Evolutionary conservation across 1,140 invertebrate genomes (phyloP).

Genomic region (Sesamia nonagrioides): DNA sequence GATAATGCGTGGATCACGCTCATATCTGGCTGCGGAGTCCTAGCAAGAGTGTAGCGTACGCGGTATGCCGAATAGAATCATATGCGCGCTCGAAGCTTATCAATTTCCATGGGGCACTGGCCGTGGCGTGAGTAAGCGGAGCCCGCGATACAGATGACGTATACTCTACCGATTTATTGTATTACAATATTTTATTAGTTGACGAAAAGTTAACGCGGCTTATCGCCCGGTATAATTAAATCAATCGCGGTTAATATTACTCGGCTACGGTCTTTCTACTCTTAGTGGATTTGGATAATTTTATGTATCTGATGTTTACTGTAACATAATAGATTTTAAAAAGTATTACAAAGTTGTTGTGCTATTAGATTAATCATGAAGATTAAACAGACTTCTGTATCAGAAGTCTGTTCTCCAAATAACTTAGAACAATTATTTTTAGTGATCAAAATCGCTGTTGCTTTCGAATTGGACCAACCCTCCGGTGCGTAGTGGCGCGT

Average conservation of each 20-base stretch:
- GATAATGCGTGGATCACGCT: slow-evolving; percentile 49
- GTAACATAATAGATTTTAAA: neutral
- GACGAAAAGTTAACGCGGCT: slow-evolving; percentile 9
- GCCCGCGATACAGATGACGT: slow-evolving; percentile 28
- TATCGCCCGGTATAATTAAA: slow-evolving; percentile 22
- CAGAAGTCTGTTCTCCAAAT: neutral
- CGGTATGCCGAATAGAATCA: slow-evolving; percentile 58
- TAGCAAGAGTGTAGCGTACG: slow-evolving; percentile 54
- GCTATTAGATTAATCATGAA: neutral
- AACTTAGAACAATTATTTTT: neutral
- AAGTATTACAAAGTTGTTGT: neutral
- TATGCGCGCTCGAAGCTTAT: slow-evolving; percentile 63
- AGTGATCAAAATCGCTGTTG: slow-evolving; percentile 40
- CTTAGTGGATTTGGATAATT: neutral
- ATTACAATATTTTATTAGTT: slow-evolving; percentile 9
- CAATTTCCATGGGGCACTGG: slow-evolving; percentile 63
- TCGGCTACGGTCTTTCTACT: neutral
- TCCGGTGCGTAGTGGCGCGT: slow-evolving; percentile 63
- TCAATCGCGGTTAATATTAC: slow-evolving; percentile 13
- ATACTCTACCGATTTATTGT: slow-evolving; percentile 12
- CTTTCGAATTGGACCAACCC: slow-evolving; percentile 59
- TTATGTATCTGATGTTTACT: neutral
- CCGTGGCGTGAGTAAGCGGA: slow-evolving; percentile 15
- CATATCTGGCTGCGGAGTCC: slow-evolving; percentile 61
- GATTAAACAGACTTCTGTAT: neutral